Evolutionary conservation across 2,888 invertebrate genomes (phyloP).

Genomic region (Temnothorax unifasciatus): DNA sequence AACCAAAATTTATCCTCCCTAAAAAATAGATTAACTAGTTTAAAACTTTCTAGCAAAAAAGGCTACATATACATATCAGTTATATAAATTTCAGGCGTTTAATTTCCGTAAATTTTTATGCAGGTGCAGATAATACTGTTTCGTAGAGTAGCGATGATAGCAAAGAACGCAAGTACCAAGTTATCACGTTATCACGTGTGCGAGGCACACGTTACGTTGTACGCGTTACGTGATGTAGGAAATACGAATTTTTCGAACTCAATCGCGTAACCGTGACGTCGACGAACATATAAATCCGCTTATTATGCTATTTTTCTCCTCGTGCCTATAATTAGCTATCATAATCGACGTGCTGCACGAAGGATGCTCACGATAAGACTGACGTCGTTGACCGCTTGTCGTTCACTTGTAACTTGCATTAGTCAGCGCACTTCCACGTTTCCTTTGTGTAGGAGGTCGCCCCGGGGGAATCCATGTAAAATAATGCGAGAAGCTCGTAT

Average conservation of each 20-base stretch:
- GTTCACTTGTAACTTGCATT: conserved; percentile 64
- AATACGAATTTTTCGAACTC: not conserved
- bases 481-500: conserved; percentile 32
- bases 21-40: not conserved
- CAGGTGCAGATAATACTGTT: conserved; percentile 18
- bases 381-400: conserved; percentile 79
- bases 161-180: conserved; percentile 15
- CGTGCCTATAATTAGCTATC: conserved; percentile 15
- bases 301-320: conserved; percentile 33
- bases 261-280: not conserved
- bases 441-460: conserved; percentile 41
- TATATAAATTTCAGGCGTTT: not conserved
- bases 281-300: conserved; percentile 5
- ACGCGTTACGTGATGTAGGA: not conserved
- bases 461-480: conserved; percentile 47
- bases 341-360: conserved; percentile 64
- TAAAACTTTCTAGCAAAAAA: not conserved
- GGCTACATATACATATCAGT: not conserved
- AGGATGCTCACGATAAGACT: conserved; percentile 77
- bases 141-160: not conserved
- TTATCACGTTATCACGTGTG: conserved; percentile 9
- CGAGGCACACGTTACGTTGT: not conserved
- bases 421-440: conserved; percentile 62
- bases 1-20: not conserved
- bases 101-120: not conserved